Base-by-base conservation (phyloP, 2,888 invertebrate species). In the Trichopria drosophilae region DNA sequence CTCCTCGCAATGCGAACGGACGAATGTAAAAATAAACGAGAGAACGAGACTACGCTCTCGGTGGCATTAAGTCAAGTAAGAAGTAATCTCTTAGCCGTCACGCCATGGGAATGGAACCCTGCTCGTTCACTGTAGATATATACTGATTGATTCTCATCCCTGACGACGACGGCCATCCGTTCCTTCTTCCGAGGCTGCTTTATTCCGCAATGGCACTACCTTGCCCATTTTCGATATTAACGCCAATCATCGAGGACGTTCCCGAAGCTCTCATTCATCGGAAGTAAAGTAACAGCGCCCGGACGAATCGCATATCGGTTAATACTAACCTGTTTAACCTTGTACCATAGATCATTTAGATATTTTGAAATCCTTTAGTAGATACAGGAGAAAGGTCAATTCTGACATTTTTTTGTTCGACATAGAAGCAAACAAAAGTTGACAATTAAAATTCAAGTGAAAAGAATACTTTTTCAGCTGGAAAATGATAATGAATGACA, bases 41-140 rank as follows among this genome's bases (percentile, higher is more conserved):
- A n/a, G n/a, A n/a, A n/a, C n/a, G n/a, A n/a, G 53, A 51, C 47
- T 43, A 34, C 52, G 49, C 51, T 51, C 26, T 23, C 18, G 56
- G 63, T 63, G 64, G 64, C 63, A 69, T 70, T 67, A 61, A 67
- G 68, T 66, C 66, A 64, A 68, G 69, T 64, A 69, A 48, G 36
- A 35, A 70, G 70, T 66, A 71, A 71, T 71, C 70, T 71, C 62
- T 71, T 71, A 71, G 68, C 65, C 65, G 68, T 66, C 71, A 71
- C 71, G 71, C 67, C 62, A 71, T 59, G 62, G 63, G 61, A 62
- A 58, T 54, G 51, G 55, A 40, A 46, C 47, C 50, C 39, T 26
- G 26, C 32, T 6, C 16, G 4, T 22, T 19, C 9, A 18, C 40
- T 58, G 58, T 60, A 58, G 62, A 62, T 58, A 64, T 66, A 68